These are phyloP conservation scores for Beroe forskalii DNA, from an alignment of 37 sponge, comb jelly and placozoan genomes.

Conservation along the genomic window DNA sequence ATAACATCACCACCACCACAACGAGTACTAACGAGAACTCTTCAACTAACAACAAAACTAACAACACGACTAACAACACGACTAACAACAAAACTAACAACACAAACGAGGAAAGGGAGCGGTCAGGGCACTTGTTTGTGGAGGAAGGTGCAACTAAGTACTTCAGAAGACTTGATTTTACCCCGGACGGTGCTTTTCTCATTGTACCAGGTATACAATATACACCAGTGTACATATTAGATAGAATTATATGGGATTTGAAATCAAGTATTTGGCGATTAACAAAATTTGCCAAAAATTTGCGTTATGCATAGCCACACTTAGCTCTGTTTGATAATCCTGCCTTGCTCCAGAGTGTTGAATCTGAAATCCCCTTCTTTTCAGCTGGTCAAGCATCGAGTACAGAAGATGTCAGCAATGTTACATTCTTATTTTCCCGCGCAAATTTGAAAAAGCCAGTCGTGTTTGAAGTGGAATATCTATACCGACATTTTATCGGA, in stretches of 20 bases:
- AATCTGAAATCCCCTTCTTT: too few species aligned
- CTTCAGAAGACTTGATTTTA: slow-evolving; percentile 84
- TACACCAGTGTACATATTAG: too few species aligned
- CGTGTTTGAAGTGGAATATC: too few species aligned
- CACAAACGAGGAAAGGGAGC: background rate
- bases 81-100: background rate
- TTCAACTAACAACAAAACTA: background rate
- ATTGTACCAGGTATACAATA: slow-evolving; percentile 87
- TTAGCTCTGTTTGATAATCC: too few species aligned
- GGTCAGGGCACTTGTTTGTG: background rate
- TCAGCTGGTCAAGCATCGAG: slow-evolving; percentile 42
- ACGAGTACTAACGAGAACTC: background rate
- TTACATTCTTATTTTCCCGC: slow-evolving; percentile 10
- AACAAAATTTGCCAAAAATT: too few species aligned
- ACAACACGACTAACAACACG: too few species aligned
- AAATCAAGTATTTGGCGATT: too few species aligned
- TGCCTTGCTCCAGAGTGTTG: too few species aligned
- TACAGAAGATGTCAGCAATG: slow-evolving; percentile 8
- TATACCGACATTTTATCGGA: too few species aligned
- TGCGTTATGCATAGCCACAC: too few species aligned
- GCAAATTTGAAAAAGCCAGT: slow-evolving; percentile 26
- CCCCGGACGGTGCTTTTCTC: slow-evolving; percentile 94
- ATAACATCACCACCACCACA: too few species aligned
- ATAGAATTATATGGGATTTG: too few species aligned
- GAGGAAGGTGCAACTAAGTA: slow-evolving; percentile 68